A percentile compares a stretch with the other conserved stretches of the same genome.
Conservation (phyloP, 92 coral and sea anemone genomes). For the Heliopora coerulea region DNA sequence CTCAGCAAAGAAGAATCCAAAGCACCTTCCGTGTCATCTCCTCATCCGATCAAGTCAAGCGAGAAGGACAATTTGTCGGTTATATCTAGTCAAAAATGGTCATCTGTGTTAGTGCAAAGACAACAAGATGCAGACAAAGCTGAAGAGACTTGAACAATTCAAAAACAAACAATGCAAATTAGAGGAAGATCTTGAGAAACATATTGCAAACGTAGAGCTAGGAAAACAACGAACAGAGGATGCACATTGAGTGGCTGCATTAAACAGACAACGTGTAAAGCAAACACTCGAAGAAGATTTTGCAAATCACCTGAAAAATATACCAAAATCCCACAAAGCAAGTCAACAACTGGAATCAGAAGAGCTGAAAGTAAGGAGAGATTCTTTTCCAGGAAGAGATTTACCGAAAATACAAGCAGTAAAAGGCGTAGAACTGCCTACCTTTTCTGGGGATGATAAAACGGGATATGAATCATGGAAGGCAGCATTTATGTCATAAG, state of each 20-base stretch:
- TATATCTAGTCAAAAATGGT: neutral
- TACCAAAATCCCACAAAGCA: no score
- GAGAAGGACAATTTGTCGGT: neutral
- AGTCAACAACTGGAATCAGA: no score
- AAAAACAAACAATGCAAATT: neutral
- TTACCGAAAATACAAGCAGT: neutral
- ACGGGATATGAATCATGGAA: conserved; percentile 13
- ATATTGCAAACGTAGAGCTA: neutral
- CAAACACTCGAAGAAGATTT: no score
- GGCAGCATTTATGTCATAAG: conserved; percentile 4
- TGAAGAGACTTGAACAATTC: neutral
- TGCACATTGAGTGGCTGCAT: conserved; percentile 5
- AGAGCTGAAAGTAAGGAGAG: conserved; percentile 9
- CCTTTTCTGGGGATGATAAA: conserved; percentile 7
- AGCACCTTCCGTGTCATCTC: no score
- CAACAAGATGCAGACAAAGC: conserved; percentile 14
- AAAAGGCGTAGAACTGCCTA: conserved; percentile 9
- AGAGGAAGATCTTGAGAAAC: conserved; percentile 7
- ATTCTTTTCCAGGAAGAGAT: neutral
- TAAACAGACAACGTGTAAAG: no score
- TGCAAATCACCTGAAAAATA: no score
- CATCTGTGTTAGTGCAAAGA: neutral
- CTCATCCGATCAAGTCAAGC: conserved; percentile 7
- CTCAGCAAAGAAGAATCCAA: conserved; percentile 1
- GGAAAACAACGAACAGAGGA: conserved; percentile 28